Evolutionary conservation across 2,113 vertebrate species (phyloP).

Genomic region (Microcebus tavaratra): DNA sequence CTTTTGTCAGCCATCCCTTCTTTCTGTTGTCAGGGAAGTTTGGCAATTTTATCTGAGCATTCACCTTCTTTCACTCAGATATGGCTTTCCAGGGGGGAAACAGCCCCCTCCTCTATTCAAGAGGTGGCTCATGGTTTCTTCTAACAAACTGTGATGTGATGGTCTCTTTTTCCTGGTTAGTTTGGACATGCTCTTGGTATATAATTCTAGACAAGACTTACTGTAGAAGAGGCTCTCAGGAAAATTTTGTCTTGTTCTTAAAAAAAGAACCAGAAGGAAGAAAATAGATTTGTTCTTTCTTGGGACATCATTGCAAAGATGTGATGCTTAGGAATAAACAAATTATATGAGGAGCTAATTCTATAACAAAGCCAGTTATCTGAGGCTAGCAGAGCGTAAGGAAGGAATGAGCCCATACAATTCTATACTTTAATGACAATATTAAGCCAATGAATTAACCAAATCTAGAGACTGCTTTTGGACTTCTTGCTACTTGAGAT

Average conservation of each 20-base stretch:
- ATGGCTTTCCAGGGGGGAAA: not conserved
- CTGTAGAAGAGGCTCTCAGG: not conserved
- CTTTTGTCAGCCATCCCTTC: not conserved
- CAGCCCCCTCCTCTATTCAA: rapidly evolving
- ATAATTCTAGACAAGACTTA: not conserved
- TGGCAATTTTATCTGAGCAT: not conserved
- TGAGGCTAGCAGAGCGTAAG: not conserved
- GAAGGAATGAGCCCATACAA: not conserved
- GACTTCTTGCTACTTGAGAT: not conserved
- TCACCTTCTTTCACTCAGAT: not conserved
- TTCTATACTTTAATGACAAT: not conserved
- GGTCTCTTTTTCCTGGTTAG: not conserved
- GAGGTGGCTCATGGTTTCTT: not conserved
- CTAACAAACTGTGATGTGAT: not conserved
- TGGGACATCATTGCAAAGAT: not conserved
- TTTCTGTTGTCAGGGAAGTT: not conserved
- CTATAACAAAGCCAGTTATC: not conserved
- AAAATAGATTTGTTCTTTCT: not conserved
- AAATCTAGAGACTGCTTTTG: not conserved
- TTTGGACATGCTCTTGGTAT: not conserved
- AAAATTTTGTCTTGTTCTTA: not conserved
- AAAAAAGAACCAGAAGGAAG: slow-evolving; percentile 12
- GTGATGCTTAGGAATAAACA: not conserved
- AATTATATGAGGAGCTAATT: not conserved
- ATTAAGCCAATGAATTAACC: not conserved